Evolutionary conservation across 2,797 vertebrate genomes (phyloP), one percentile per base, ranked within the genome.

Genomic region (Helarctos malayanus): DNA sequence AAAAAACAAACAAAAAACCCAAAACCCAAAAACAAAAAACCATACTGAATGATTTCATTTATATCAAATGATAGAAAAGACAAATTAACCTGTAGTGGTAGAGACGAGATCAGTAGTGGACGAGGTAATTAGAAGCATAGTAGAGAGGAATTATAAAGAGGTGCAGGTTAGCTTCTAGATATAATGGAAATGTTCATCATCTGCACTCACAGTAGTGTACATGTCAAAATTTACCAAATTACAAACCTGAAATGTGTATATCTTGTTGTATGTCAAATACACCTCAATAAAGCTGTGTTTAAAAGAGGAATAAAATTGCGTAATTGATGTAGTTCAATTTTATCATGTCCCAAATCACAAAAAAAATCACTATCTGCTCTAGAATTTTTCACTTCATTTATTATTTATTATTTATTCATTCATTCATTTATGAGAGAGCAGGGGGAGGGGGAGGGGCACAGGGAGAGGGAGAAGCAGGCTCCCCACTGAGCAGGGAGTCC

Each of bases 51-150:
- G 5, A 49, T 68, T 75, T 27, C 13, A 10, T 54, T 71, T 71
- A 25, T 29, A 21, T 16, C 3, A 75, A 47, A 52, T 52, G 29
- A 32, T 57, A 41, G 41, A 35, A 56, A 76, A 57, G 57, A 1
- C 14, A 25, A 59, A 25, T 4, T 49, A 8, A 54, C 16, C 38
- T 65, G 2, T 16, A 73, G 3, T 56, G 41, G 63, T 13, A 18
- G 27, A 61, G 19, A n/a, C 15, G 35, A 79, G 47, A 23, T 75
- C 15, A 32, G 9, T 12, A 3, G 25, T 19, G 41, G 25, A 23
- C 18, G 56, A 18, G 0, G 3, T 14, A 13, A 11, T 38, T 5
- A 63, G 68, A 71, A 18, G 11, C 11, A 0, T 13, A 3, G 27
- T 23, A 14, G 18, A 71, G 52, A 35, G 2, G 11, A 1, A 11